Conservation (phyloP, 2,797 vertebrate species). For the Rhinoraja longicauda region DNA sequence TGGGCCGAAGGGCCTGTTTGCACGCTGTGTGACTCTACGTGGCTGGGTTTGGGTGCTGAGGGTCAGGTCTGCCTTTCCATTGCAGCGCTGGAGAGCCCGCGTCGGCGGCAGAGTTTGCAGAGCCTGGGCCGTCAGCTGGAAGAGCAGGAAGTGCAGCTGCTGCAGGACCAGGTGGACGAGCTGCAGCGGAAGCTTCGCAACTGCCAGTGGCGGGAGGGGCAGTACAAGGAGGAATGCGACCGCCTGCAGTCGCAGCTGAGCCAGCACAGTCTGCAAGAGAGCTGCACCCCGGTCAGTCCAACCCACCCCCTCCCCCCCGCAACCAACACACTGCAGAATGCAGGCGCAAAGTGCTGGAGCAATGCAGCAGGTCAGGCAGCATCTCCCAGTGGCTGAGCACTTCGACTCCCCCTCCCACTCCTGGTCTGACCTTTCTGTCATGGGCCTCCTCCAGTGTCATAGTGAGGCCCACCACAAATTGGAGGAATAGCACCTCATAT, state of each 20-base stretch:
- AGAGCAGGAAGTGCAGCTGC: constrained; percentile 67
- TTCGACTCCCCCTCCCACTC: too few species aligned
- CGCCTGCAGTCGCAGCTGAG: constrained; percentile 80
- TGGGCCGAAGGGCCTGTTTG: too few species aligned
- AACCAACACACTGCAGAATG: too few species aligned
- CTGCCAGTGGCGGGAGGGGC: constrained; percentile 82
- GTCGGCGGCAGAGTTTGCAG: constrained; percentile 77
- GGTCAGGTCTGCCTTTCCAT: neutral
- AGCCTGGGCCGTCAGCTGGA: constrained; percentile 68
- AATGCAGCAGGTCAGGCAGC: too few species aligned
- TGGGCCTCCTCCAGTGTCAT: too few species aligned
- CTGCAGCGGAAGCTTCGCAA: constrained; percentile 76
- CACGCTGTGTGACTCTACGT: too few species aligned
- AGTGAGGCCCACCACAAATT: too few species aligned
- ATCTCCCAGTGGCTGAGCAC: too few species aligned
- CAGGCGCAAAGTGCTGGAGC: too few species aligned
- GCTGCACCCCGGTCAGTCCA: constrained; percentile 63
- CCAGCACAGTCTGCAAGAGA: constrained; percentile 67
- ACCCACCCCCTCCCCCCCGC: neutral
- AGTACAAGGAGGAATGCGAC: constrained; percentile 79
- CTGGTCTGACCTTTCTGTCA: too few species aligned
- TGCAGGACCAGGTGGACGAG: constrained; percentile 86
- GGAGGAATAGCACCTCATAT: too few species aligned
- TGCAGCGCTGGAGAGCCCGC: constrained; percentile 71
- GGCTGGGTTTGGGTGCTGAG: neutral